Base-by-base conservation (phyloP, 2,888 invertebrate genomes). In the Pristionchus japonicus region DNA sequence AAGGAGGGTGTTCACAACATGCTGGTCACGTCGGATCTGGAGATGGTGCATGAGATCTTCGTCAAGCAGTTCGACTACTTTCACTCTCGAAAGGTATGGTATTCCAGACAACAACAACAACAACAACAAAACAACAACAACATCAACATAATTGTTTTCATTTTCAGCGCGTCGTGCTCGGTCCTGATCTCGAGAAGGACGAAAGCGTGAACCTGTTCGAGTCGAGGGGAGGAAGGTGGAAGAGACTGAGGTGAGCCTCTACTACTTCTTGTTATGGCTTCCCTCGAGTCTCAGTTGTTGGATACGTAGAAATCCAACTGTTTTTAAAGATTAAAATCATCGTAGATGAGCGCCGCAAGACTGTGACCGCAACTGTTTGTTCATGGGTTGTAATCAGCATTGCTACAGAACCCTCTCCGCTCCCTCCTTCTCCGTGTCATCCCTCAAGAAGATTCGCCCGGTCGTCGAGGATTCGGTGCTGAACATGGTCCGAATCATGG, bases 21-120 rank as follows among this genome's bases (percentile, higher is more conserved):
- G 0, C 87, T 95, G 23, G 95, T 95, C 9, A 94, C 94, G 6
- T 93, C 94, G 34, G 94, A 95, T 89, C 92, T 93, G 7, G 94
- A 94, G 20, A 87, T 95, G n/a, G 88, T 95, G 31, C 93, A 94
- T 52, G 94, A 95, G 89, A 94, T 95, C 6, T 94, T 95, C 89
- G 92, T 95, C 43, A 95, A 95, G 90, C 93, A 95, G 89, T 95
- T 95, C 89, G 92, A 93, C 88, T 92, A 93, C 80, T 95, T 95
- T 90, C 93, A 94, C 86, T 87, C 77, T 31, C 52, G 90, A 84
- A 87, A 80, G 70, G 88, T 87, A 27, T 9, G 52, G 70, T 13
- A 3, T 34, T 37, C 70, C 37, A 34, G 17, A n/a, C 70, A 70
- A 34, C 37, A 11, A 34, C 37, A 40, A 74, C 37, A 40, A 74